These are phyloP conservation scores for Micrastur ruficollis DNA, from an alignment of 2,797 vertebrate genomes.

Conservation along the genomic window DNA sequence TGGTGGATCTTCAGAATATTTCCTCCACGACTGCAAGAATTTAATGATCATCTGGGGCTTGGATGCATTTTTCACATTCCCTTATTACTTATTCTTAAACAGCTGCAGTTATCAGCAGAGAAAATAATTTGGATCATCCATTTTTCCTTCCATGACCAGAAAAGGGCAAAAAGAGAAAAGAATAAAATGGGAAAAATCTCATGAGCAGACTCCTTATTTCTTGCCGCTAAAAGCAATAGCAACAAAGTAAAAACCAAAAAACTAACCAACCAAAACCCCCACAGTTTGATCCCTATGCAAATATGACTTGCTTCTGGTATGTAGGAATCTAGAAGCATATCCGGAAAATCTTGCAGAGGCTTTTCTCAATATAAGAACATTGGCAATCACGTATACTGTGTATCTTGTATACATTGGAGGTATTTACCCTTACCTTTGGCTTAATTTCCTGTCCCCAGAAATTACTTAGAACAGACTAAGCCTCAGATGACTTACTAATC, in stretches of 20 bases:
- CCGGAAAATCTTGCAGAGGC: neutral
- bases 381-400: neutral
- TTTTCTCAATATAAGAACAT: neutral
- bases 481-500: neutral
- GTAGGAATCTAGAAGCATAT: neutral
- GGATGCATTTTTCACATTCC: neutral
- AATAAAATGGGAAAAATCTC: neutral
- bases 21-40: neutral
- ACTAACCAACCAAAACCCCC: neutral
- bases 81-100: neutral
- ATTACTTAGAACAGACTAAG: neutral
- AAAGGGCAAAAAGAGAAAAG: neutral
- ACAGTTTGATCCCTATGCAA: neutral
- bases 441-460: neutral
- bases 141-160: neutral
- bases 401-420: neutral
- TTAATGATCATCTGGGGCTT: neutral
- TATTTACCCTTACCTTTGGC: neutral
- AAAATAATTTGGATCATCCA: neutral
- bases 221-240: neutral
- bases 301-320: neutral
- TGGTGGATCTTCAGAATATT: neutral
- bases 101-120: neutral
- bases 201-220: neutral
- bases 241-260: neutral